Percentiles rank a stretch among this genome's conserved stretches.
These are phyloP conservation scores for Paedocypris micromegethes DNA, from an alignment of 2,797 vertebrate genomes.

Conservation along the genomic window DNA sequence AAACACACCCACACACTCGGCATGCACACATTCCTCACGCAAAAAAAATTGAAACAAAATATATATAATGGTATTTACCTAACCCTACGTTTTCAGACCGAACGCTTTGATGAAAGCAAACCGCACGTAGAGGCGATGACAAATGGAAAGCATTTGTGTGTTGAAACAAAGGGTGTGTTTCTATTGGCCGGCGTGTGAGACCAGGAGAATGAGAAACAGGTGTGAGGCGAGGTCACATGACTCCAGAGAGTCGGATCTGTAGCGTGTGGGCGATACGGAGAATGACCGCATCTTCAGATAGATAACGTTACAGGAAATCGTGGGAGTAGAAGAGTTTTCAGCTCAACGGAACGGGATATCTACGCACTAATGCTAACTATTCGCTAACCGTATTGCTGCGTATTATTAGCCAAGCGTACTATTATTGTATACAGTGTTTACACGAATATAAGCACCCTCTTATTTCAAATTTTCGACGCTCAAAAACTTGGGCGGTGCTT, in stretches of 20 bases:
- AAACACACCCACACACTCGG: constrained; percentile 2
- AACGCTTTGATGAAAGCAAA: constrained; percentile 10
- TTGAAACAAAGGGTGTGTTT: constrained; percentile 27
- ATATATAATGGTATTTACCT: constrained; percentile 3
- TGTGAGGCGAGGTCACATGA: constrained; percentile 21
- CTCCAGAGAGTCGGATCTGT: neutral
- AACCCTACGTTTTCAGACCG: constrained; percentile 23
- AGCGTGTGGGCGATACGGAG: constrained; percentile 2
- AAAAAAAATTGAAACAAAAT: no score
- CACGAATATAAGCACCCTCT: no score
- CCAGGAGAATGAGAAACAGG: constrained; percentile 34
- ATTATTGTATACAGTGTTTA: no score
- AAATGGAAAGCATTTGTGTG: neutral
- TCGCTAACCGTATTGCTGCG: no score
- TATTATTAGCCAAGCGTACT: no score
- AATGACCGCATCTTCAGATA: neutral
- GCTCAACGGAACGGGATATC: no score
- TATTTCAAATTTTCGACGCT: no score
- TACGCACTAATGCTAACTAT: no score
- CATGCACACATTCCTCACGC: no score
- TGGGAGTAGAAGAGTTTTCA: no score
- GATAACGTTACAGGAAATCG: no score
- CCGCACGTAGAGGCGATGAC: neutral
- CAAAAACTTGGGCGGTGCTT: no score
- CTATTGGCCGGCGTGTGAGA: constrained; percentile 18